Evolutionary conservation across 2,113 vertebrate genomes (phyloP).

Genomic region (Poicephalus meyeri): DNA sequence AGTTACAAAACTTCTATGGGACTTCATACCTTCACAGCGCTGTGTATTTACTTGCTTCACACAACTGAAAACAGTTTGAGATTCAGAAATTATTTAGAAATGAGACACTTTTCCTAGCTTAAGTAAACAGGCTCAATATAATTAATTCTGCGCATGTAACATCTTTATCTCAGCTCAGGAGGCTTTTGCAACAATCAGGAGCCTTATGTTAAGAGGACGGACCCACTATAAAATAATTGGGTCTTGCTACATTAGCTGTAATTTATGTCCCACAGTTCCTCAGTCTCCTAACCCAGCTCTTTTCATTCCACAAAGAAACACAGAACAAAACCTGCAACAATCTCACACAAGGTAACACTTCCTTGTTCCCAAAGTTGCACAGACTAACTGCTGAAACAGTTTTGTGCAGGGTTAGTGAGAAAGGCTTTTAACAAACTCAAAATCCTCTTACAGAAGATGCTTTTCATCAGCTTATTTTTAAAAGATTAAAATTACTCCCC

Average conservation of each 20-base stretch:
- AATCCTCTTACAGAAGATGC: neutral
- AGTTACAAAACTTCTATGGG: neutral
- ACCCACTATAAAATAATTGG: neutral
- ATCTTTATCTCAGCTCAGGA: neutral
- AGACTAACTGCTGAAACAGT: neutral
- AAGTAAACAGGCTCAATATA: neutral
- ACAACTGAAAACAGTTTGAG: neutral
- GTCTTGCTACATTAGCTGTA: neutral
- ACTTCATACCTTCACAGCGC: neutral
- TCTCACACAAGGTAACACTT: neutral
- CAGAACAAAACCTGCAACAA: neutral
- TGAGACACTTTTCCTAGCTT: neutral
- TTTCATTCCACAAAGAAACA: neutral
- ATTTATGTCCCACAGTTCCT: neutral
- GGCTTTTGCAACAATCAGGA: neutral
- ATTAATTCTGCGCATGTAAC: neutral
- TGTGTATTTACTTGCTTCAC: neutral
- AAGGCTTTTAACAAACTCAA: neutral
- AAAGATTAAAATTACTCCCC: neutral
- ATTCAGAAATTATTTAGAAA: neutral
- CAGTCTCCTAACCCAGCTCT: neutral
- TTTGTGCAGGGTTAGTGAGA: neutral
- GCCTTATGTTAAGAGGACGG: neutral
- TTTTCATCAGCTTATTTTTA: neutral
- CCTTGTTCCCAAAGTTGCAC: neutral